Base-by-base conservation (phyloP, 2,888 invertebrate genomes). In the Allygus modestus region DNA sequence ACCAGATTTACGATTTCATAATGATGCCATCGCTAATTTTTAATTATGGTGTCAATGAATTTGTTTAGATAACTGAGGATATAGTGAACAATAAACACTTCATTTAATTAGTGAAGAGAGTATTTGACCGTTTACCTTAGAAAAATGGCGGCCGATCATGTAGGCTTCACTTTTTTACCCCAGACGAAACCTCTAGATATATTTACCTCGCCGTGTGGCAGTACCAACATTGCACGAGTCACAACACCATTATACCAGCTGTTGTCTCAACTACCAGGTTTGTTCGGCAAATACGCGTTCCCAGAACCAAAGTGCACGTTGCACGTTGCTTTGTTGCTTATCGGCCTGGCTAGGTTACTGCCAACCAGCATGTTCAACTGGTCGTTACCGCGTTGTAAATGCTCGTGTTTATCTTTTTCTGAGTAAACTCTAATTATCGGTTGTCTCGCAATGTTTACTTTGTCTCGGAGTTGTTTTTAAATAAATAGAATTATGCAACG, bases 261-360 rank as follows among this genome's bases (percentile, higher is more conserved):
- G 77, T 77, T 77, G 5, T 46, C 77, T 77, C 28, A 77, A 77
- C 46, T 46, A 51, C 77, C 77, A 46, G 77, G 77, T 77, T 77
- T 77, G 77, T 26, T 46, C 41, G 15, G 43, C 43, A 43, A 41
- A 73, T 20, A 5, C 12, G 37, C 23, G 73, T 43, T 43, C 73
- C 73, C 5, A 5, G 73, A 77, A 51, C 51, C 4, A 17, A 43
- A 77, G 26, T 23, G 77, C 46, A 28, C 26, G 73, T 58, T 58
- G 51, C 51, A 51, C 58, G 23, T 58, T 43, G 77, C 37, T 73
- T 77, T 26, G 43, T 43, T 77, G 17, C 77, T 77, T 43, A 73
- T 73, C 73, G 65, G 31, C 11, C 54, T 2, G 20, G 20, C 51
- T 15, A 51, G 23, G 54, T 54, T 23, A 54, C 54, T 54, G 23